Percentiles rank a stretch among this genome's conserved stretches.
phyloP scores from a whole-genome alignment of 2,888 invertebrate species.

The Macrostomum cliftonense region DNA sequence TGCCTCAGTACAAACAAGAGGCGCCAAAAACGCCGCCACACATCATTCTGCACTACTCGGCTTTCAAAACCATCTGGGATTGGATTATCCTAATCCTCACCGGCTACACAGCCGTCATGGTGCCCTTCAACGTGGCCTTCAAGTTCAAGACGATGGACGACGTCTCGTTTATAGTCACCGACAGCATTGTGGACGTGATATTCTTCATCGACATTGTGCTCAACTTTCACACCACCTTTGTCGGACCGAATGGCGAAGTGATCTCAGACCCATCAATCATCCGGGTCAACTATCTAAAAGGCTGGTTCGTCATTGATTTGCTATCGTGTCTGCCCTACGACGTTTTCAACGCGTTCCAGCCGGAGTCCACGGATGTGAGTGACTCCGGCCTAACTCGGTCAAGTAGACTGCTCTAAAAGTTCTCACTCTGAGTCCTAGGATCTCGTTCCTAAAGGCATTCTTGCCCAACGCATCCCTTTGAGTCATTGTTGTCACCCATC shows the following conservation, averaged over 20 bases:
- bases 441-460: too few species aligned
- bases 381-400: too few species aligned
- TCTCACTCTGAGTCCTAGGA: too few species aligned
- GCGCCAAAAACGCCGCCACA: conserved; percentile 98
- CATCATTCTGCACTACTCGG: conserved; percentile 96
- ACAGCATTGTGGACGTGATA: conserved; percentile 92
- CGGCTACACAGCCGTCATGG: conserved; percentile 95
- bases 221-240: conserved; percentile 99
- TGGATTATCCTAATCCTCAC: conserved; percentile 99
- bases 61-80: conserved; percentile 96
- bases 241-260: conserved; percentile 63
- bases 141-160: conserved; percentile 69
- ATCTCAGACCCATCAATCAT: conserved; percentile 76
- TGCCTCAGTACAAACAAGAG: conserved; percentile 51
- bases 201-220: conserved; percentile 99
- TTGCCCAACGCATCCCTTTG: too few species aligned
- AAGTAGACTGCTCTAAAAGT: too few species aligned
- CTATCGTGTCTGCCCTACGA: conserved; percentile 97
- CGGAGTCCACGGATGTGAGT: conserved; percentile 7
- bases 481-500: too few species aligned
- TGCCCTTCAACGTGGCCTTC: conserved; percentile 98
- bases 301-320: conserved; percentile 97
- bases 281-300: conserved; percentile 74
- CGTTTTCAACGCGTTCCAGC: conserved; percentile 99
- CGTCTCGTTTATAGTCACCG: conserved; percentile 36